phyloP scores from a whole-genome alignment of 2,888 invertebrate species.

The Oligia strigilis region DNA sequence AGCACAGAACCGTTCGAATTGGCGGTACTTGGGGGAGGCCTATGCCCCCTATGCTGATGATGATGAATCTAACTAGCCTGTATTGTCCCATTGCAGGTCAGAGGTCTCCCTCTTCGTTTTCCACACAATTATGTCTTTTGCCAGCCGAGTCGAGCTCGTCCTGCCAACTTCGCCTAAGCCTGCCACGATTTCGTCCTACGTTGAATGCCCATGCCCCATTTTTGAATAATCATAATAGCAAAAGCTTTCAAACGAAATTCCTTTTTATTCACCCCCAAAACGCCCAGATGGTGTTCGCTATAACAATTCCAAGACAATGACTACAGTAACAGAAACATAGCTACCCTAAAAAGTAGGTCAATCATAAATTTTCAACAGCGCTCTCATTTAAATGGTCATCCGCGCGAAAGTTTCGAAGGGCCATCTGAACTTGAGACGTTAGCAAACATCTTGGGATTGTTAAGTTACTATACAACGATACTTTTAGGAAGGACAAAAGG shows the following conservation, averaged over 20 bases:
- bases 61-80: neutral
- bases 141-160: neutral
- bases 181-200: neutral
- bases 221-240: neutral
- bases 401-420: conserved; percentile 39
- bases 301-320: conserved; percentile 41
- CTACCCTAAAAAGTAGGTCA: conserved; percentile 43
- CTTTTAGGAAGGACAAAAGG: conserved; percentile 23
- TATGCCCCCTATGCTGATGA: neutral
- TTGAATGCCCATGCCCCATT: neutral
- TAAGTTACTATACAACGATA: neutral
- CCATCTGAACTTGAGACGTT: conserved; percentile 58
- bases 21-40: neutral
- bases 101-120: neutral
- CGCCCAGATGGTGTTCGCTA: conserved; percentile 29
- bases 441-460: conserved; percentile 35
- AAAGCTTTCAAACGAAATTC: conserved; percentile 12
- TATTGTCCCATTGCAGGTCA: neutral
- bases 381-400: conserved; percentile 53
- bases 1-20: too few relatives aligned
- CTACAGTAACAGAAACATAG: conserved; percentile 20
- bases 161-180: neutral
- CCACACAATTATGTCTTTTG: neutral
- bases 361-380: conserved; percentile 51
- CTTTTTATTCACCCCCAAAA: neutral